Conservation (phyloP, 2,797 vertebrate species). For the Pseudochaenichthys georgianus region DNA sequence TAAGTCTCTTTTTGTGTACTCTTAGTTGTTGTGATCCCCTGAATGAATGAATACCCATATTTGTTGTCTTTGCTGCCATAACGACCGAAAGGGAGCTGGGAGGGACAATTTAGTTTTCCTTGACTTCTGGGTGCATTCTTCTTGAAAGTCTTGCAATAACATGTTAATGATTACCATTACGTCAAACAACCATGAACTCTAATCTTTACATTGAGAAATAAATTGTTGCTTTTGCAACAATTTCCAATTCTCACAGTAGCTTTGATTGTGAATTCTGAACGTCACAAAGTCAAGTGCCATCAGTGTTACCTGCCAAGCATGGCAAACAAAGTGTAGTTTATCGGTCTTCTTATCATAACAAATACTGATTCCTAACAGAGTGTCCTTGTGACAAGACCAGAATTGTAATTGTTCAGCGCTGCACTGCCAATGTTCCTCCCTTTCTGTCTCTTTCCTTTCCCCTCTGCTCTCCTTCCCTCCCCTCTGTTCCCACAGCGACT, state of each 20-base stretch:
- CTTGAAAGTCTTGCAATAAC: too few species aligned
- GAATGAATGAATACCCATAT: too few species aligned
- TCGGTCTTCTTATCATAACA: slow-evolving; percentile 30
- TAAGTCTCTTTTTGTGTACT: too few species aligned
- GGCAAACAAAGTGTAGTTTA: slow-evolving; percentile 1
- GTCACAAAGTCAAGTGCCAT: slow-evolving; percentile 15
- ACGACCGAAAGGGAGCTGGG: too few species aligned
- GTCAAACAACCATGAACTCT: not conserved
- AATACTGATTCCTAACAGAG: slow-evolving; percentile 29
- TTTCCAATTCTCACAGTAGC: not conserved
- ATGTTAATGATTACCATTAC: not conserved
- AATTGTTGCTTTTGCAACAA: not conserved
- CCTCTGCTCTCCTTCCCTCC: slow-evolving; percentile 5
- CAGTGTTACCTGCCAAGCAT: slow-evolving; percentile 1
- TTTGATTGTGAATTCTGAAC: slow-evolving; percentile 1
- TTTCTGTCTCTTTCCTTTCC: slow-evolving; percentile 11
- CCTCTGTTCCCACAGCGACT: not conserved
- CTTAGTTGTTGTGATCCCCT: too few species aligned
- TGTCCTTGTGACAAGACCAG: slow-evolving; percentile 40
- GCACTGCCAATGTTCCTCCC: slow-evolving; percentile 37
- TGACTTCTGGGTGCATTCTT: too few species aligned
- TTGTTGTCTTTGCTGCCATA: too few species aligned
- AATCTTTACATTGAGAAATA: not conserved
- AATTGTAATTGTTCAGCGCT: slow-evolving; percentile 48
- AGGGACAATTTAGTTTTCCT: too few species aligned